A percentile compares a stretch with the other conserved stretches of the same genome.
These are phyloP conservation scores for Macrotis lagotis DNA, from an alignment of 2,113 vertebrate species.

Conservation along the genomic window DNA sequence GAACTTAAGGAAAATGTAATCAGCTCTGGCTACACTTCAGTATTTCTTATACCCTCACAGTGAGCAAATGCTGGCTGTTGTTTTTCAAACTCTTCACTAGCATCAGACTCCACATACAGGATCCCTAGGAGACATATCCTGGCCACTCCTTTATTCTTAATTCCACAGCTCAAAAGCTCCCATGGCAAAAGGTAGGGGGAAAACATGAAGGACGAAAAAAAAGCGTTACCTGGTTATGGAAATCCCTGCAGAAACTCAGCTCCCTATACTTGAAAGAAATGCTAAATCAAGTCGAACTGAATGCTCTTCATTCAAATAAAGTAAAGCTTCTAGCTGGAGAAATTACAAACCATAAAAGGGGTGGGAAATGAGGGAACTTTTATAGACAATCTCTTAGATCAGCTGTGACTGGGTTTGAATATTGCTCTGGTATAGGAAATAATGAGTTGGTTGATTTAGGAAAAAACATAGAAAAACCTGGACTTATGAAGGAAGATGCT, in stretches of 20 bases:
- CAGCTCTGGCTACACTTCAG: background rate
- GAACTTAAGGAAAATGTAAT: slow-evolving; percentile 3
- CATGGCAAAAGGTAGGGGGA: background rate
- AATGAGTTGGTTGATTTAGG: too few relatives aligned
- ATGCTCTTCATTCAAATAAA: background rate
- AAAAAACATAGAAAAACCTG: too few relatives aligned
- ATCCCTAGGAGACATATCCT: background rate
- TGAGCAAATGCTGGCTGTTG: background rate
- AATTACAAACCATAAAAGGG: background rate
- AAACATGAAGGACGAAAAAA: background rate
- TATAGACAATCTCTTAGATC: too few relatives aligned
- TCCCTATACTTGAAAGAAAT: background rate
- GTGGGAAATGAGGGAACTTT: too few relatives aligned
- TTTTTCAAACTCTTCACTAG: background rate
- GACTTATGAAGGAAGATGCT: too few relatives aligned
- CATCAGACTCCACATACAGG: background rate
- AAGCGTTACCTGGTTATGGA: background rate
- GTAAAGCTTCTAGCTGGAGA: background rate
- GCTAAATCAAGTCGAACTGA: background rate
- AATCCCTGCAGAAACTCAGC: background rate
- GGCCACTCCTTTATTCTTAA: background rate
- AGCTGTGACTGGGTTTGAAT: too few relatives aligned
- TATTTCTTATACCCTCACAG: background rate
- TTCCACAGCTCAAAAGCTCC: background rate
- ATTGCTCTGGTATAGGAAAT: too few relatives aligned